phyloP scores from a whole-genome alignment of 2,888 invertebrate genomes.

The Operophtera brumata region DNA sequence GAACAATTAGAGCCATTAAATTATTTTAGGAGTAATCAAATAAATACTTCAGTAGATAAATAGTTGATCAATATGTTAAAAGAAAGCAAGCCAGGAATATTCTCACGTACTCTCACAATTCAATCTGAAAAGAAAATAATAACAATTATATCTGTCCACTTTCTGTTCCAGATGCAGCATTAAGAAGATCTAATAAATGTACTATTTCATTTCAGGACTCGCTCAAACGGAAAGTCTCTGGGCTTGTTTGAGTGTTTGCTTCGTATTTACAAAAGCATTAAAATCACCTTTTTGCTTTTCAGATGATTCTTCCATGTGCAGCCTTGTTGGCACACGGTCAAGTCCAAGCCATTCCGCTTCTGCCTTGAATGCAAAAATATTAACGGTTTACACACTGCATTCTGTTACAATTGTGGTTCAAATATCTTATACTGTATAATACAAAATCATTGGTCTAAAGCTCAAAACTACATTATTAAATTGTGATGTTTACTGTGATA shows the following conservation, averaged over 20 bases:
- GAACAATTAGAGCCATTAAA: conserved; percentile 43
- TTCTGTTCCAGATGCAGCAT: conserved; percentile 74
- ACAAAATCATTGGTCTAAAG: conserved; percentile 6
- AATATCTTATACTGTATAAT: conserved; percentile 37
- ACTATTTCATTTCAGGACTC: conserved; percentile 60
- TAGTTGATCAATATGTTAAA: conserved; percentile 28
- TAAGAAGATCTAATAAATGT: conserved; percentile 66
- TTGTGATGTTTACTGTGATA: conserved; percentile 53
- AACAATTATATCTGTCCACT: conserved; percentile 64
- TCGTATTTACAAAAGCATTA: conserved; percentile 51
- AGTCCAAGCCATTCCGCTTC: conserved; percentile 83
- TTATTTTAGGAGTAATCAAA: conserved; percentile 34
- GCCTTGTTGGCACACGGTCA: conserved; percentile 84
- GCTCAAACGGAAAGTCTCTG: conserved; percentile 54
- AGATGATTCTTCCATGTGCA: conserved; percentile 79
- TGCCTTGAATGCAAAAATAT: conserved; percentile 77
- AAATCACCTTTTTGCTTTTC: conserved; percentile 79
- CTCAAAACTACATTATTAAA: conserved; percentile 11
- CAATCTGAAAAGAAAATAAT: conserved; percentile 69
- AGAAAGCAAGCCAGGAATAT: conserved; percentile 41
- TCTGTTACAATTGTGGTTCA: conserved; percentile 45
- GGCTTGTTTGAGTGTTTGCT: conserved; percentile 70
- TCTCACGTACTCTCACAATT: conserved; percentile 45
- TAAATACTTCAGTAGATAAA: conserved; percentile 44
- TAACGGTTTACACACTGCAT: conserved; percentile 56